Base-by-base conservation (phyloP, 2,797 vertebrate species). In the Megalops cyprinoides region DNA sequence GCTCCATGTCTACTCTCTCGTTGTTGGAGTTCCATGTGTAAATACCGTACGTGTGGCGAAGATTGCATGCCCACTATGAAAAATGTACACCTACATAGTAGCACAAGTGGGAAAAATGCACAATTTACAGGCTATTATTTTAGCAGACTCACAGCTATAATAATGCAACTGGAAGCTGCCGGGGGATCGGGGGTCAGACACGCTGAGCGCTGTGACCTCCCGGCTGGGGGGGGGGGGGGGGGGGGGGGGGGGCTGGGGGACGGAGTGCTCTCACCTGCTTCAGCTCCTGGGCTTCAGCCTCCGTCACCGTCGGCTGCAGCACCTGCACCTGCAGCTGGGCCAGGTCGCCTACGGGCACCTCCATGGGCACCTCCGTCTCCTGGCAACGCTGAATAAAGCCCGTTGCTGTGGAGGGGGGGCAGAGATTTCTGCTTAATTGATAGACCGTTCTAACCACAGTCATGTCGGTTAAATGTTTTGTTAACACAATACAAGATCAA, bases 211-310 rank as follows among this genome's bases (percentile, higher is more conserved):
- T 28, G 8, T 28, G 10, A 28, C 28, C 60, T 34, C 3, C 31
- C 14, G 56, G 49, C 8, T 56, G 18, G 31, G 28, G 12, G 4
- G 42, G 2, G 31, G 31, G 4, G 42, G 2, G 31, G 31, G 18
- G 31, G 28, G 12, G 18, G 31, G 28, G 12, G 4, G 42, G 2
- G 31, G 31, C 65, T 42, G 39, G 4, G 20, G 9, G 6, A 44
- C 60, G 87, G 44, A 58, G 15, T 44, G 4, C 15, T 0, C 87
- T 91, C 92, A 99, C 98, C 97, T 98, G 96, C 79, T 91, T 93
- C n/a, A 99, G 94, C 82, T 98, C 96, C 88, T 95, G 94, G 69
- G 95, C 94, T 74, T 99, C 97, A 0, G 93, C 92, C 85, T 96
- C 94, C 0, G 96, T 96, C 60, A 97, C 91, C 2, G 92, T 80